Base-by-base conservation (phyloP, 1,140 invertebrate genomes). In the Conus ventricosus region DNA sequence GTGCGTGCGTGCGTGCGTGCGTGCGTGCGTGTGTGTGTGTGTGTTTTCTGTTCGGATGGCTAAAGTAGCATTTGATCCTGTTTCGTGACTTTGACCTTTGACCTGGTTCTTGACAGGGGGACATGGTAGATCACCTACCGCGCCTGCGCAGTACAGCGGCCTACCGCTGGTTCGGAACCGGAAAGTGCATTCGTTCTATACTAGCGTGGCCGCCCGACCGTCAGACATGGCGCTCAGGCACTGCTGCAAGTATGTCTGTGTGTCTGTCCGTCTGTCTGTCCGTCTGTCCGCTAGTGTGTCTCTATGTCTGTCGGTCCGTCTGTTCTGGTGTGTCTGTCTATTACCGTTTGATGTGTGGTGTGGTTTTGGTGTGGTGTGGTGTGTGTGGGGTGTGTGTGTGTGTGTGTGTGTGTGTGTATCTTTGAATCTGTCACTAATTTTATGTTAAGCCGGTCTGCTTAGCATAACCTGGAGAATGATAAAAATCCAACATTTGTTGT, bases 151-250 rank as follows among this genome's bases (percentile, higher is more conserved):
- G 91, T 8, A 91, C 97, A 82, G 97, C 97, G 4, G 97, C 97
- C 2, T 97, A 97, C 90, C 96, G 96, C 11, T 98, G 97, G 97
- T 95, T 98, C 95, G 96, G 80, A 96, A 96, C n/a, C 96, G 97
- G 54, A 98, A 98, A 94, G 97, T 99, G 51, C 98, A 98, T 93
- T 97, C 97, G 0, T 99, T 99, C 95, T 99, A 98, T 92, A 96
- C 97, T 84, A 95, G 97, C 20, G 96, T 99, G 0, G 97, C 98
- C 93, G 97, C 97, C 96, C 97, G 71, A 96, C 95, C 39, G 96
- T 98, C 89, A 97, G 98, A 94, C 96, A 96, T 55, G 98, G 98
- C 15, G 97, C 97, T 2, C 97, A 97, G 90, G 97, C 97, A 7
- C 91, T 97, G 20, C 95, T 96, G 91, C 96, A 96, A 93, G 95